A percentile compares a stretch with the other conserved stretches of the same genome.
These are phyloP conservation scores for Drepana falcataria DNA, from an alignment of 2,888 invertebrate genomes.

Conservation along the genomic window DNA sequence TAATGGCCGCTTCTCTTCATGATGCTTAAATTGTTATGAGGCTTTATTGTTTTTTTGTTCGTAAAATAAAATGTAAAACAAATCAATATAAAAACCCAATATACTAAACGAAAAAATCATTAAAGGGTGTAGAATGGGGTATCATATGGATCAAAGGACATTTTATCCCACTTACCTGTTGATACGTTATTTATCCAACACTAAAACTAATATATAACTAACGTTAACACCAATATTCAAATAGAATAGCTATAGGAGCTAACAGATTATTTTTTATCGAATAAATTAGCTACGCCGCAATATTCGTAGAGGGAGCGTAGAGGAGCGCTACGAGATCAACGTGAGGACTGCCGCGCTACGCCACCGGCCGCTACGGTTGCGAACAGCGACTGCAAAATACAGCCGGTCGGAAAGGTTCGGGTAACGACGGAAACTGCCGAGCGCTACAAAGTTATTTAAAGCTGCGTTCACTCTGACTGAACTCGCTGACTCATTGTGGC, in stretches of 20 bases:
- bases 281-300: conserved; percentile 17
- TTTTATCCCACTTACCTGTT: conserved; percentile 31
- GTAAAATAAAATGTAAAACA: too few relatives aligned
- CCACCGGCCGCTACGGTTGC: conserved; percentile 35
- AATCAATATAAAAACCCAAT: too few relatives aligned
- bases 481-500: conserved; percentile 19
- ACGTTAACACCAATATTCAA: conserved; percentile 17
- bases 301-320: conserved; percentile 28
- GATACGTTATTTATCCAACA: conserved; percentile 31
- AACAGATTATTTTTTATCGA: conserved; percentile 10
- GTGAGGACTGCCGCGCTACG: conserved; percentile 66
- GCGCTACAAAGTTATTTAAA: conserved; percentile 48
- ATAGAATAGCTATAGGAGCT: not conserved
- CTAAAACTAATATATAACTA: conserved; percentile 14
- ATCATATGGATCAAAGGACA: not conserved
- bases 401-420: conserved; percentile 45
- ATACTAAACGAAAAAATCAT: not conserved
- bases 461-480: conserved; percentile 26
- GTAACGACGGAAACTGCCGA: conserved; percentile 52
- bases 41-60: too few relatives aligned
- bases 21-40: too few relatives aligned
- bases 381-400: conserved; percentile 43
- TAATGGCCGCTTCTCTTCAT: not conserved
- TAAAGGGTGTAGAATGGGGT: not conserved
- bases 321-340: conserved; percentile 48